These are phyloP conservation scores for Calidris pygmaea DNA, from an alignment of 2,113 vertebrate genomes.

Conservation along the genomic window DNA sequence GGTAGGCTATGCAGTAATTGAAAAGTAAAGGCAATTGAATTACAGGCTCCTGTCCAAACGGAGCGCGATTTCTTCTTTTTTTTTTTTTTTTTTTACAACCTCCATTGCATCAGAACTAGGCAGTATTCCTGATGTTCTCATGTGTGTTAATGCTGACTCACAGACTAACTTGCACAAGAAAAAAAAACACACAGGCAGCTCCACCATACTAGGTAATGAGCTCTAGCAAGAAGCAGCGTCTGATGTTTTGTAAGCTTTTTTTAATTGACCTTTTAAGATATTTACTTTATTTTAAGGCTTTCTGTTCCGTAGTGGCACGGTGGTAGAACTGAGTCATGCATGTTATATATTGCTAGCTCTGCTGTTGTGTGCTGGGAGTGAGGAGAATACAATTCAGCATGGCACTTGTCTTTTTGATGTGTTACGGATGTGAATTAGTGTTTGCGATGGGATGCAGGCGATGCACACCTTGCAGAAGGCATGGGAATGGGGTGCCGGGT, in stretches of 20 bases:
- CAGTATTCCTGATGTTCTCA: slow-evolving; percentile 61
- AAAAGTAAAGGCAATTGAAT: slow-evolving; percentile 69
- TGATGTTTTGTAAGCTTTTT: slow-evolving; percentile 66
- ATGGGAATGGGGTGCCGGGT: not conserved
- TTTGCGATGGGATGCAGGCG: not conserved
- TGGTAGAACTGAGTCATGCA: slow-evolving; percentile 62
- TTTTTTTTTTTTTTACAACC: slow-evolving; percentile 54
- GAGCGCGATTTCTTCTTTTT: slow-evolving; percentile 24
- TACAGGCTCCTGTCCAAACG: slow-evolving; percentile 61
- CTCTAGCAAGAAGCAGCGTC: slow-evolving; percentile 59
- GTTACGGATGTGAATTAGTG: slow-evolving; percentile 13
- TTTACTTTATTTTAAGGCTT: slow-evolving; percentile 51
- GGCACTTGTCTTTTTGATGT: slow-evolving; percentile 58
- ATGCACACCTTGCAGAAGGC: not conserved
- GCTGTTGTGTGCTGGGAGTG: slow-evolving; percentile 31
- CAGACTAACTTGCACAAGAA: slow-evolving; percentile 67
- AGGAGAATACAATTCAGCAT: slow-evolving; percentile 56
- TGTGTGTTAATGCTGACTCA: slow-evolving; percentile 72
- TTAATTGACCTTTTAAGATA: slow-evolving; percentile 59
- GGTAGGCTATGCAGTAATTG: slow-evolving; percentile 67
- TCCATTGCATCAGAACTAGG: slow-evolving; percentile 72
- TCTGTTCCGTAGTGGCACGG: not conserved
- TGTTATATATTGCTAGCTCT: slow-evolving; percentile 49
- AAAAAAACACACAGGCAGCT: slow-evolving; percentile 57
- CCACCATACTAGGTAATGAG: slow-evolving; percentile 66